These are phyloP conservation scores for Aphidius gifuensis DNA, from an alignment of 1,140 invertebrate species.

Conservation along the genomic window DNA sequence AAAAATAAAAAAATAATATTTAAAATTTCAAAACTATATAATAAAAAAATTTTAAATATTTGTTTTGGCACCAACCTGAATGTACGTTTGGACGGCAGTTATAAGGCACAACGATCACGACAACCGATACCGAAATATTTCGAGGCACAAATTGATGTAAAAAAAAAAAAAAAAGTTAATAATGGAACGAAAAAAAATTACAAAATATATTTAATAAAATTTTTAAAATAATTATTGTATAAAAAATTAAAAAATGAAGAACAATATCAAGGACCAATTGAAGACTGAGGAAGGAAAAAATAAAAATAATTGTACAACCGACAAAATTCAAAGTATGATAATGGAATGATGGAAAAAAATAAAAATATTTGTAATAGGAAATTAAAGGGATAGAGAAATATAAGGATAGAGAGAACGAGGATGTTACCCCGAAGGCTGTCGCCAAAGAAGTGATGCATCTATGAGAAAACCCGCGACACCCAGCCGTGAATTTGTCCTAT, in stretches of 20 bases:
- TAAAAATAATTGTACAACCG: not conserved
- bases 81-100: slow-evolving; percentile 23
- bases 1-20: not conserved
- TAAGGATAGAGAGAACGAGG: slow-evolving; percentile 42
- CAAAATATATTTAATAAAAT: not conserved
- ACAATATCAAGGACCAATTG: not conserved
- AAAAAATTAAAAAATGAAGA: slow-evolving; percentile 14
- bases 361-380: not conserved
- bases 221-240: not conserved
- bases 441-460: slow-evolving; percentile 53
- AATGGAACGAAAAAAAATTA: too few species aligned
- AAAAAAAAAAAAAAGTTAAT: not conserved
- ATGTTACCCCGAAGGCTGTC: slow-evolving; percentile 52
- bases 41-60: not conserved
- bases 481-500: slow-evolving; percentile 32
- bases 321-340: not conserved
- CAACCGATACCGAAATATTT: slow-evolving; percentile 15
- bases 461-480: slow-evolving; percentile 47
- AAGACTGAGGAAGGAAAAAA: not conserved
- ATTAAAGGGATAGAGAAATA: slow-evolving; percentile 20
- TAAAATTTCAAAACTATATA: too few species aligned
- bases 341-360: slow-evolving; percentile 14
- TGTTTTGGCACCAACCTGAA: slow-evolving; percentile 23
- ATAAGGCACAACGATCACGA: slow-evolving; percentile 28
- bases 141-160: not conserved